Evolutionary conservation across 2,797 vertebrate species (phyloP).

Genomic region (Megaceryle alcyon): DNA sequence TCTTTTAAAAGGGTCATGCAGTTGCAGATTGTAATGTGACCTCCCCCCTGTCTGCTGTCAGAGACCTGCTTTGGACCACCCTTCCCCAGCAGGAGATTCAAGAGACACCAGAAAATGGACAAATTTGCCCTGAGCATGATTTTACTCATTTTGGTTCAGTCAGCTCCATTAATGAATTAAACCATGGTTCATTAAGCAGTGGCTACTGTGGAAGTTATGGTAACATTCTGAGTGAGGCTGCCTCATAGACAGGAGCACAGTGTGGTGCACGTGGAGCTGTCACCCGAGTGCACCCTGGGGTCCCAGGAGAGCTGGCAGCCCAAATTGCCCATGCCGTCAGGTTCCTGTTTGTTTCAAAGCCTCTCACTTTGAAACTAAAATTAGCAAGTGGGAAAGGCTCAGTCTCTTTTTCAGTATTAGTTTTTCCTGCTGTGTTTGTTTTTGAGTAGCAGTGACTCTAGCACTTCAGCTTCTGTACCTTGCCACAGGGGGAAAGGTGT

Average conservation of each 20-base stretch:
- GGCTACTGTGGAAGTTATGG: not conserved
- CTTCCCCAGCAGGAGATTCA: not conserved
- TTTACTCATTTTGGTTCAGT: not conserved
- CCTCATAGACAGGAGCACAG: not conserved
- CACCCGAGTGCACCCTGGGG: fast-evolving
- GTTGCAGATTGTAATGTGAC: not conserved
- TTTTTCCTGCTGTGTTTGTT: not conserved
- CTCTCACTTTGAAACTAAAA: not conserved
- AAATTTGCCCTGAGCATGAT: not conserved
- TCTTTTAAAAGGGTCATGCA: not conserved
- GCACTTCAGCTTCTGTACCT: not conserved
- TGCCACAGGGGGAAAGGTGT: fast-evolving
- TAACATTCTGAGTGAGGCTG: not conserved
- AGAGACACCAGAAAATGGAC: not conserved
- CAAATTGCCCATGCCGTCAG: fast-evolving
- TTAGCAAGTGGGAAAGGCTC: not conserved
- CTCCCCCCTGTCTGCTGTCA: not conserved
- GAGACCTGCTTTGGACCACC: not conserved
- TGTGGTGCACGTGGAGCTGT: fast-evolving
- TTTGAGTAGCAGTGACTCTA: not conserved
- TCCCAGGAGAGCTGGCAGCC: not conserved
- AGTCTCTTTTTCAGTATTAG: not conserved
- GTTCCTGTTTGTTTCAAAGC: not conserved
- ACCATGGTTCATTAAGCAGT: not conserved
- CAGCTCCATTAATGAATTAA: not conserved